Evolutionary conservation across 2,113 vertebrate species (phyloP).

Genomic region (Poicephalus gulielmi): DNA sequence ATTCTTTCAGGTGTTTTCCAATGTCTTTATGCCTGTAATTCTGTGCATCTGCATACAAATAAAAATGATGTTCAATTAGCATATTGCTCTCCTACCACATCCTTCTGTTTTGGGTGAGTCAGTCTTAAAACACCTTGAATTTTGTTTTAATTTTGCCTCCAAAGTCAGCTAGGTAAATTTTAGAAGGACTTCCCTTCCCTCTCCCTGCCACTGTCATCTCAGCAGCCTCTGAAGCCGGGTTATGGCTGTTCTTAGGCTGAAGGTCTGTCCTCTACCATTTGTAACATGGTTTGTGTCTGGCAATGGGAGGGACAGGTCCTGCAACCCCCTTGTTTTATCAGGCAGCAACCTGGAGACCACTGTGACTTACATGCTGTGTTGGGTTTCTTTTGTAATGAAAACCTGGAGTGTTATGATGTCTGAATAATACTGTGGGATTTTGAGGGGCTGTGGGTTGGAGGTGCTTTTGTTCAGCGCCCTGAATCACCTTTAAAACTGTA

Average conservation of each 20-base stretch:
- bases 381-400: neutral
- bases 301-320: neutral
- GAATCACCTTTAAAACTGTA: neutral
- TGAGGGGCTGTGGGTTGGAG: neutral
- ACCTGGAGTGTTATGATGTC: neutral
- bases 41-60: slow-evolving; percentile 22
- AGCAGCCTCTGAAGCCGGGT: neutral
- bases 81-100: neutral
- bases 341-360: neutral
- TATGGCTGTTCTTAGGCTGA: neutral
- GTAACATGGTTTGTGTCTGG: accelerated
- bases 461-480: neutral
- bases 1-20: slow-evolving; percentile 1
- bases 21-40: slow-evolving; percentile 4
- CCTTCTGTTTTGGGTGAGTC: slow-evolving; percentile 3
- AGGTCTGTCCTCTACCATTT: neutral
- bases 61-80: neutral
- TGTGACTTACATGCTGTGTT: no score
- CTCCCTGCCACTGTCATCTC: neutral
- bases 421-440: neutral
- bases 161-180: neutral
- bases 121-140: neutral
- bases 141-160: neutral
- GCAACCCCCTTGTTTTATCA: neutral
- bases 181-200: neutral